phyloP scores from a whole-genome alignment of 2,113 vertebrate species.

The Mobula birostris region DNA sequence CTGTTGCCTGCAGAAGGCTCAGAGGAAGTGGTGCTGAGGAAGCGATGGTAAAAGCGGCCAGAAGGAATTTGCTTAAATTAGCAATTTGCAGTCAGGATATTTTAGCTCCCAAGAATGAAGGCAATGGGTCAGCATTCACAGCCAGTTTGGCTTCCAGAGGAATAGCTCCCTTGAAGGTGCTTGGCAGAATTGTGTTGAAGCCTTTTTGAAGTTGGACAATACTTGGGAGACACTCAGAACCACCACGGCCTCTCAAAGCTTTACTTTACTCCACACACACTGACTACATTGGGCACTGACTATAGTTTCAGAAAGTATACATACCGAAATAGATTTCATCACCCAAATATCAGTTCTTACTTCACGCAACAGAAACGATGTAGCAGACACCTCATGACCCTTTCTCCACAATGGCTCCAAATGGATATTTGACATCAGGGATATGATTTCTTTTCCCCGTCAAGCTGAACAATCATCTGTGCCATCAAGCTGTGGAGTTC shows the following conservation, averaged over 20 bases:
- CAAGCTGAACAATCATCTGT: not conserved
- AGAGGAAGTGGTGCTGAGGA: not conserved
- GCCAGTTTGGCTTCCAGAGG: not conserved
- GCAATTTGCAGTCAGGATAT: not conserved
- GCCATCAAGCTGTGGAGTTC: not conserved
- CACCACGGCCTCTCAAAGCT: not conserved
- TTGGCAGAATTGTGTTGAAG: not conserved
- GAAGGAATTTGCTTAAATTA: slow-evolving; percentile 9
- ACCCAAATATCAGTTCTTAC: not conserved
- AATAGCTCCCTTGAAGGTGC: not conserved
- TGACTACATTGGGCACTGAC: not conserved
- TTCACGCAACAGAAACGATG: not conserved
- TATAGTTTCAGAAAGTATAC: not conserved
- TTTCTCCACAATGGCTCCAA: not conserved
- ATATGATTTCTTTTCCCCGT: not conserved
- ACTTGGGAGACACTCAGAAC: not conserved
- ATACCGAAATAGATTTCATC: not conserved
- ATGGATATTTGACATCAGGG: not conserved
- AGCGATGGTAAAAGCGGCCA: slow-evolving; percentile 1
- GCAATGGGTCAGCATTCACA: not conserved
- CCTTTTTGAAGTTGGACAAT: not conserved
- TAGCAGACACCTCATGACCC: not conserved
- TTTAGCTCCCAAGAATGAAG: slow-evolving; percentile 1
- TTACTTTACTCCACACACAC: not conserved
- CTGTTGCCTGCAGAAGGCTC: not conserved